phyloP scores from a whole-genome alignment of 2,888 invertebrate species.

The Vesta saturnalis region DNA sequence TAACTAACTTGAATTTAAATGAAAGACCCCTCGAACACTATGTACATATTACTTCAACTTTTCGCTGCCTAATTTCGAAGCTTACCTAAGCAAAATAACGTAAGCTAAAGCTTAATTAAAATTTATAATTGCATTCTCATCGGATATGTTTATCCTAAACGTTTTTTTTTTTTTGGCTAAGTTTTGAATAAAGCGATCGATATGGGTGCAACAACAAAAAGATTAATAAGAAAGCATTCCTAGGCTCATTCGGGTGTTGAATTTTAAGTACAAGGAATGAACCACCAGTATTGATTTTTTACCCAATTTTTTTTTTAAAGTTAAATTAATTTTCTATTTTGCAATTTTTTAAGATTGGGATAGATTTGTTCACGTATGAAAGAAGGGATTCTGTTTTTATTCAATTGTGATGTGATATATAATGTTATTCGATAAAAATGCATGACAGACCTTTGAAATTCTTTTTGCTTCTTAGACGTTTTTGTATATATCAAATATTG shows the following conservation, averaged over 20 bases:
- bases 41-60: conserved; percentile 35
- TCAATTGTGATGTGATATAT: not conserved
- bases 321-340: not conserved
- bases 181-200: no score
- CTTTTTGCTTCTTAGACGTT: not conserved
- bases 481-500: not conserved
- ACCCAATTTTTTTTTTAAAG: not conserved
- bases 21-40: conserved; percentile 27
- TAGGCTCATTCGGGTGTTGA: not conserved
- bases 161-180: conserved; percentile 3
- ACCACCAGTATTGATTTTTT: no score
- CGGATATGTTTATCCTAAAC: conserved; percentile 18
- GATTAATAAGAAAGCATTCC: not conserved
- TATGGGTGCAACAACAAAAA: not conserved
- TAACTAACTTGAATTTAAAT: conserved; percentile 28
- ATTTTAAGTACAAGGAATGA: not conserved
- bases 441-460: not conserved
- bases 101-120: conserved; percentile 32
- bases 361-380: not conserved
- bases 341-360: not conserved
- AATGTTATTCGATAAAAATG: not conserved
- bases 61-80: conserved; percentile 30
- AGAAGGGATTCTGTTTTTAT: conserved; percentile 1
- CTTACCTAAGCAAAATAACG: conserved; percentile 34
- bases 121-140: conserved; percentile 35